Percentiles rank a stretch among this genome's conserved stretches.
Conservation (phyloP, 1,140 invertebrate genomes). For the Bombus picipes region DNA sequence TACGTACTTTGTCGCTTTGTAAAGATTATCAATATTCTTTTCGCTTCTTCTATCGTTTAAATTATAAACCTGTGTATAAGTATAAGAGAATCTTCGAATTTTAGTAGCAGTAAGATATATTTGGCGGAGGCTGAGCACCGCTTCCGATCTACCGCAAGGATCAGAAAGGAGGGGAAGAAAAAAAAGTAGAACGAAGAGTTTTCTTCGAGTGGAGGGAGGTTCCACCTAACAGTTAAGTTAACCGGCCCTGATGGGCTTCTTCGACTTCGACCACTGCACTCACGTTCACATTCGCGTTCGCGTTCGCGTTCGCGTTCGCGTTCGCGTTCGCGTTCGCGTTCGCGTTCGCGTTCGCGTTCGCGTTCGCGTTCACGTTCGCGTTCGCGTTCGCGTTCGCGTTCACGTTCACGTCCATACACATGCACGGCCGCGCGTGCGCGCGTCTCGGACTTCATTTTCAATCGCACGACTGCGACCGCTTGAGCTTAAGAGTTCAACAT, state of each 20-base stretch:
- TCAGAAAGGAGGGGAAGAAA: conserved; percentile 4
- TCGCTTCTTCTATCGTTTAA: neutral
- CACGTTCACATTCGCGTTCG: too few species aligned
- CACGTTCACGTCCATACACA: too few species aligned
- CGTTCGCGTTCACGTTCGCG: too few species aligned
- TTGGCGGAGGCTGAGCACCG: conserved; percentile 49
- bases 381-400: too few species aligned
- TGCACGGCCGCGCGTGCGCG: neutral
- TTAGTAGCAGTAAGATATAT: neutral
- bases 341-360: accelerated
- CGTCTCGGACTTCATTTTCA: conserved; percentile 46
- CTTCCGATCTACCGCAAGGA: conserved; percentile 32
- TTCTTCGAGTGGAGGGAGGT: conserved; percentile 46
- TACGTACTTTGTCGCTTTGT: neutral
- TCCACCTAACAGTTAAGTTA: conserved; percentile 65
- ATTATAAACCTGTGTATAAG: neutral
- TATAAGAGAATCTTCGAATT: neutral
- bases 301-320: too few species aligned
- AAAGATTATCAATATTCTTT: neutral
- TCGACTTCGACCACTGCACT: conserved; percentile 20
- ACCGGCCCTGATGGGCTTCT: conserved; percentile 55
- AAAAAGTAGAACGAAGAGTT: conserved; percentile 65
- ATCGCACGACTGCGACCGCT: conserved; percentile 24
- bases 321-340: too few species aligned
- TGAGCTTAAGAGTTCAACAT: conserved; percentile 36